phyloP scores from a whole-genome alignment of 2,797 vertebrate genomes.

The Podarcis siculus region DNA sequence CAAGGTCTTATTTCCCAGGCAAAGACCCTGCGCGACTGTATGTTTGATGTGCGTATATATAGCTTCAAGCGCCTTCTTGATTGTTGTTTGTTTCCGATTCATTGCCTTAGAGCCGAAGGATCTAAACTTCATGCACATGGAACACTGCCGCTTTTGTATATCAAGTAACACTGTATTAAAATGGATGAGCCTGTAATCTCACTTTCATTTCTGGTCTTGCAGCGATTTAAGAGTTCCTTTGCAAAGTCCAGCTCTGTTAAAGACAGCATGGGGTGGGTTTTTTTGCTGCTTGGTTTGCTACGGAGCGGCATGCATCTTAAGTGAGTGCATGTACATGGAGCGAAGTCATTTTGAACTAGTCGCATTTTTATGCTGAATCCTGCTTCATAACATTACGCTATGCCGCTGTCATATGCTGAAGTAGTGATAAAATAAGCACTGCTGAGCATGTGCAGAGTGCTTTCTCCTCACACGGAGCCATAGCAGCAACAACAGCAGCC shows the following conservation, averaged over 20 bases:
- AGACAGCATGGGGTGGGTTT: not conserved
- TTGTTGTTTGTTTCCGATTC: constrained; percentile 18
- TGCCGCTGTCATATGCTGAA: not conserved
- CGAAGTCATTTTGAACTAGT: not conserved
- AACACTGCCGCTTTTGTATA: not conserved
- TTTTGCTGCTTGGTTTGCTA: not conserved
- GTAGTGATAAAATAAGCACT: not conserved
- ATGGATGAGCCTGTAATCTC: not conserved
- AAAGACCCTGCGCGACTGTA: not conserved
- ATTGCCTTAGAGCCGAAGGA: not conserved
- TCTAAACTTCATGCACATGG: not conserved
- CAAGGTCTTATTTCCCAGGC: not conserved
- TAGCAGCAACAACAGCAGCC: too few relatives aligned
- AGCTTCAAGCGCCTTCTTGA: constrained; percentile 1
- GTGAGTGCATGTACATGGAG: not conserved
- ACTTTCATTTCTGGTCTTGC: not conserved
- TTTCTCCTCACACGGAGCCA: too few relatives aligned
- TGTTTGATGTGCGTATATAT: not conserved
- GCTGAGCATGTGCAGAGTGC: too few relatives aligned
- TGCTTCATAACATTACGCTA: not conserved
- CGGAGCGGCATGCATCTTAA: not conserved
- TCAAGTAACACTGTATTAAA: not conserved
- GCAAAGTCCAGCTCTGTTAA: not conserved
- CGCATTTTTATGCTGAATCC: not conserved
- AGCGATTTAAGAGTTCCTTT: not conserved